phyloP scores from a whole-genome alignment of 1,140 invertebrate species.

The Formica selysi region DNA sequence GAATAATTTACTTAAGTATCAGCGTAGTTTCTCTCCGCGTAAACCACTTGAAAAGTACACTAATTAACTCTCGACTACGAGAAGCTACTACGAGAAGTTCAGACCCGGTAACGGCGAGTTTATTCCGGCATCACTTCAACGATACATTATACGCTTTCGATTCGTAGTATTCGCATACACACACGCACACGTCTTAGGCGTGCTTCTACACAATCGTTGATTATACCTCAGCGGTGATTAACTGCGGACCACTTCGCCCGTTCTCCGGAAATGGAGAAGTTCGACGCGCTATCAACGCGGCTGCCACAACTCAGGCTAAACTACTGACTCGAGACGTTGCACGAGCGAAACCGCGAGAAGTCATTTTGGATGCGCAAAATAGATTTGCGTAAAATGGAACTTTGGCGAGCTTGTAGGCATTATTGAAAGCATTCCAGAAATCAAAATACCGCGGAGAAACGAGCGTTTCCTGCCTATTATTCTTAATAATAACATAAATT shows the following conservation, averaged over 20 bases:
- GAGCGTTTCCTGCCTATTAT: neutral
- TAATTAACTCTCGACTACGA: constrained; percentile 28
- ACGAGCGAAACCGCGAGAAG: neutral
- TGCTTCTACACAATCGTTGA: constrained; percentile 36
- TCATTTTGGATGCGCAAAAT: neutral
- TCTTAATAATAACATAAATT: neutral
- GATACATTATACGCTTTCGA: constrained; percentile 47
- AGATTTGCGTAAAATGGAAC: constrained; percentile 15
- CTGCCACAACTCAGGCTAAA: constrained; percentile 4
- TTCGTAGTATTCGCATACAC: neutral
- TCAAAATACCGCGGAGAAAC: neutral
- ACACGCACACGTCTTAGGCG: too few species aligned
- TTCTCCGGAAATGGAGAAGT: constrained; percentile 47
- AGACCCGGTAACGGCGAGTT: constrained; percentile 34
- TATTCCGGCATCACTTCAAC: constrained; percentile 31
- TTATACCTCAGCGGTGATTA: constrained; percentile 70
- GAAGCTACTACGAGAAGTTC: constrained; percentile 17
- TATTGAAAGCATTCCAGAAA: neutral
- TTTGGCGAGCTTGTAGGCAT: neutral
- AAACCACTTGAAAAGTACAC: constrained; percentile 32
- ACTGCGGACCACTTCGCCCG: constrained; percentile 40
- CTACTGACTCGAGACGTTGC: constrained; percentile 9
- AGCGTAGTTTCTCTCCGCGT: neutral
- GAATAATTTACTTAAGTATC: constrained; percentile 31
- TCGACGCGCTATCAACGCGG: constrained; percentile 24